phyloP scores from a whole-genome alignment of 2,888 invertebrate genomes.

The Anthophora plumipes region DNA sequence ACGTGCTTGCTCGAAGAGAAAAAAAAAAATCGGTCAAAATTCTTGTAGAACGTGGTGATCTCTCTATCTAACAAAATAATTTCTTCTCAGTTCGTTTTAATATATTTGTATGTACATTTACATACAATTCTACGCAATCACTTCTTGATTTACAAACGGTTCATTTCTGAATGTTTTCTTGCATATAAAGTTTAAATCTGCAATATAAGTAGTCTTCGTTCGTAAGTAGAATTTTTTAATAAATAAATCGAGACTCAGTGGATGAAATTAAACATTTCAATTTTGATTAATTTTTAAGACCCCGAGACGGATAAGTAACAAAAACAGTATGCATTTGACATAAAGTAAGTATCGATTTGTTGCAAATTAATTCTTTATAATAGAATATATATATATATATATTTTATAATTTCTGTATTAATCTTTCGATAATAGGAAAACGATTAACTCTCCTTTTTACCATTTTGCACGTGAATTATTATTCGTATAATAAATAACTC shows the following conservation, averaged over 20 bases:
- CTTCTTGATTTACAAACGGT: slow-evolving; percentile 4
- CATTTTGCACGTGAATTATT: not conserved
- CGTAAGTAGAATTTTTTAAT: not conserved
- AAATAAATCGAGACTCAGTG: not conserved
- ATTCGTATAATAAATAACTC: not conserved
- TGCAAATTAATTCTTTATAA: too few relatives aligned
- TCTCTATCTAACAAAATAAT: slow-evolving; percentile 4
- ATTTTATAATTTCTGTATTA: too few relatives aligned
- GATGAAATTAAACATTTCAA: not conserved
- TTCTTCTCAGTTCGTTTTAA: not conserved
- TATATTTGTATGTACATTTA: slow-evolving; percentile 17
- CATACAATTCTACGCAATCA: slow-evolving; percentile 1
- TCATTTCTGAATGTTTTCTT: not conserved
- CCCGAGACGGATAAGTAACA: not conserved
- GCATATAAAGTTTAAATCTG: not conserved
- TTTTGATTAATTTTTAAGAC: not conserved
- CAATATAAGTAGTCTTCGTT: not conserved
- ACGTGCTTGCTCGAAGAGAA: not conserved
- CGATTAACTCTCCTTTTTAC: too few relatives aligned
- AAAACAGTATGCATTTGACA: not conserved
- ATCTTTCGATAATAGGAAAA: too few relatives aligned
- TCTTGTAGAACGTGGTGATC: slow-evolving; percentile 9
- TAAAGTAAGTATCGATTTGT: not conserved
- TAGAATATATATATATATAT: too few relatives aligned
- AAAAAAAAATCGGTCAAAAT: slow-evolving; percentile 2